A percentile compares a stretch with the other conserved stretches of the same genome.
phyloP scores from a whole-genome alignment of 2,113 vertebrate genomes.

The Oreochromis spilurus region DNA sequence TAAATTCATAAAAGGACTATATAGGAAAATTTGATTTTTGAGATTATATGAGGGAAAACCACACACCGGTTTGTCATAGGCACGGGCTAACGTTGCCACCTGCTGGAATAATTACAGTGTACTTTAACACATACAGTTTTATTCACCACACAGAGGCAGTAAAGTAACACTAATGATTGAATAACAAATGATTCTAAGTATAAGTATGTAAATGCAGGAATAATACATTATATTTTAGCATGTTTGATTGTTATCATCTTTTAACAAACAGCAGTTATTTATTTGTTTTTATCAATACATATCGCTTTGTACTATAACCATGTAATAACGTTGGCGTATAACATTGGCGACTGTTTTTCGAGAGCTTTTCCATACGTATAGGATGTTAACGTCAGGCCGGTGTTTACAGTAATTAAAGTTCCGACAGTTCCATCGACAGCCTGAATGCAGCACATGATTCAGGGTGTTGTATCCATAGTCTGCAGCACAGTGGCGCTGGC shows the following conservation, averaged over 20 bases:
- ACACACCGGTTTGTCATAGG: background rate
- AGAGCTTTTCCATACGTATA: background rate
- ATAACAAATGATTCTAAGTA: background rate
- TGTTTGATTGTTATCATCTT: background rate
- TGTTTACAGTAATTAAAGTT: background rate
- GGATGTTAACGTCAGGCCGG: background rate
- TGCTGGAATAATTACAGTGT: slow-evolving; percentile 11
- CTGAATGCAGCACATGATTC: background rate
- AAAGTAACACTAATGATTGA: background rate
- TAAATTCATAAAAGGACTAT: background rate
- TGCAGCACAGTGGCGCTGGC: slow-evolving; percentile 57
- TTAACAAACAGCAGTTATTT: background rate
- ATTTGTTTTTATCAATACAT: background rate
- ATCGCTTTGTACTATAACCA: background rate
- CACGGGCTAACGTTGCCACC: slow-evolving; percentile 15
- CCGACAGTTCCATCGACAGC: background rate
- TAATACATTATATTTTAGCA: background rate
- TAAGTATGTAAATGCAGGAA: background rate
- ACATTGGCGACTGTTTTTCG: background rate
- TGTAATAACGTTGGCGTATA: background rate
- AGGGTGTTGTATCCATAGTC: slow-evolving; percentile 31
- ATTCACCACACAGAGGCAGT: slow-evolving; percentile 35
- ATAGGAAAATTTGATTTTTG: background rate
- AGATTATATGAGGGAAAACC: background rate
- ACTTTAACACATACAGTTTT: background rate